Percentiles rank a stretch among this genome's conserved stretches.
phyloP scores from a whole-genome alignment of 2,797 vertebrate species.

The Labroides dimidiatus region DNA sequence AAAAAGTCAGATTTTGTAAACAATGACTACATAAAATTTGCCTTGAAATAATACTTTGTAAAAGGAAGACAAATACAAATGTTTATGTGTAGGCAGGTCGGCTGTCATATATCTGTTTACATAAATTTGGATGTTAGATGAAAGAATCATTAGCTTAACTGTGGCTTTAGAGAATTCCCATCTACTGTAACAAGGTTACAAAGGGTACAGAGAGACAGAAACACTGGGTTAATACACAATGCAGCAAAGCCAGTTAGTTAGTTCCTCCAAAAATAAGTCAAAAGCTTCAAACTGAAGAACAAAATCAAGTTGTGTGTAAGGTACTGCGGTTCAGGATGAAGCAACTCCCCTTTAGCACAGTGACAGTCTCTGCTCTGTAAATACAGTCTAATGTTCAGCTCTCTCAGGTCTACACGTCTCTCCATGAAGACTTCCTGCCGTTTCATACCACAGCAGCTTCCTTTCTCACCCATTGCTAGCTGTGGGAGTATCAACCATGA shows the following conservation, averaged over 20 bases:
- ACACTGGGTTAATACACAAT: slow-evolving; percentile 16
- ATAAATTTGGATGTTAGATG: slow-evolving; percentile 9
- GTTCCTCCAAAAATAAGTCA: slow-evolving; percentile 18
- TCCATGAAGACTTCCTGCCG: slow-evolving; percentile 12
- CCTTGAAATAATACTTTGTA: slow-evolving; percentile 4
- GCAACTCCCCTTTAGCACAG: slow-evolving; percentile 40
- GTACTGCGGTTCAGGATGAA: slow-evolving; percentile 37
- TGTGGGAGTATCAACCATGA: slow-evolving; percentile 30
- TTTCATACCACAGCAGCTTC: slow-evolving; percentile 24
- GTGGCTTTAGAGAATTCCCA: slow-evolving; percentile 11
- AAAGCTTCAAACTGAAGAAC: slow-evolving; percentile 1
- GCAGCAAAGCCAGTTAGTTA: slow-evolving; percentile 29
- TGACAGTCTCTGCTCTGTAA: slow-evolving; percentile 35
- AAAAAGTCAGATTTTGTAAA: slow-evolving; percentile 30
- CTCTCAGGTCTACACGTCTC: slow-evolving; percentile 8
- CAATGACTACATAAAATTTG: slow-evolving; percentile 6
- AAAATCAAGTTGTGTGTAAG: slow-evolving; percentile 27
- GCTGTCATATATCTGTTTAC: slow-evolving; percentile 9
- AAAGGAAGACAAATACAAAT: slow-evolving; percentile 11
- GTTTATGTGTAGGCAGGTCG: slow-evolving; percentile 17
- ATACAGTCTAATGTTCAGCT: slow-evolving; percentile 13
- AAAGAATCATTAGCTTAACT: not conserved
- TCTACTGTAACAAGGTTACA: slow-evolving; percentile 13
- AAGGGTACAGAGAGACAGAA: slow-evolving; percentile 12
- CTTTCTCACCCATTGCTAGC: slow-evolving; percentile 25